Evolutionary conservation across 2,888 invertebrate species (phyloP), one percentile per base, ranked within the genome.

Genomic region (Phania funesta): DNA sequence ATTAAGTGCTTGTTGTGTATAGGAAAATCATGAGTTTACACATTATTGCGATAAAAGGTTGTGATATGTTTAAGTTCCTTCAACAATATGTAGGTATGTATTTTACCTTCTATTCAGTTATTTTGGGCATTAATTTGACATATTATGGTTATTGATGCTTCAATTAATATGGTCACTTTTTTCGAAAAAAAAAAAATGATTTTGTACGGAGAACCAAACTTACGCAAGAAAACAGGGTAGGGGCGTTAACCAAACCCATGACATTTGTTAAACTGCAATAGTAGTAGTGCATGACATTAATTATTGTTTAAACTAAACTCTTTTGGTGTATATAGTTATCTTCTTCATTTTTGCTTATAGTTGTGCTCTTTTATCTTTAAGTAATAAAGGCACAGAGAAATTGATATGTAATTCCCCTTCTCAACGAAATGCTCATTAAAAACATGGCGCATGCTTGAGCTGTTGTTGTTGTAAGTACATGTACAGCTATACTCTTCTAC

Each of bases 401-500:
- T 44, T 29, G 11, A 13, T 13, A 35, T 9, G 1, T 1, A 11
- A 22, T 20, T 26, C 20, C 32, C 58, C 56, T 16, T 16, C 9
- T 38, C 16, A 0, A 18, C 13, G 44, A 18, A 71, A 41, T 4
- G 1, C 71, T 65, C 71, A 24, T 11, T 13, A 52, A 77, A n/a
- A 89, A 88, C 52, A 88, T 88, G 87, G 87, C 89, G 88, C 88
- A 88, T 87, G 87, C 84, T 84, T 0, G 18, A 3, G 1, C 9
- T 26, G 8, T 9, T 77, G 9, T 22, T 62, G 9, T 18, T 7
- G 9, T 16, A 46, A 7, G 7, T 2, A 3, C 0, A 5, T 5
- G 32, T 76, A 46, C 52, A 60, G 62, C 9, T 48, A 0, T 1
- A 1, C 71, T 81, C 76, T 80, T 81, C 26, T 46, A 0, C 1